Conservation (phyloP, 2,797 vertebrate species). For the Chrysocyon brachyurus region DNA sequence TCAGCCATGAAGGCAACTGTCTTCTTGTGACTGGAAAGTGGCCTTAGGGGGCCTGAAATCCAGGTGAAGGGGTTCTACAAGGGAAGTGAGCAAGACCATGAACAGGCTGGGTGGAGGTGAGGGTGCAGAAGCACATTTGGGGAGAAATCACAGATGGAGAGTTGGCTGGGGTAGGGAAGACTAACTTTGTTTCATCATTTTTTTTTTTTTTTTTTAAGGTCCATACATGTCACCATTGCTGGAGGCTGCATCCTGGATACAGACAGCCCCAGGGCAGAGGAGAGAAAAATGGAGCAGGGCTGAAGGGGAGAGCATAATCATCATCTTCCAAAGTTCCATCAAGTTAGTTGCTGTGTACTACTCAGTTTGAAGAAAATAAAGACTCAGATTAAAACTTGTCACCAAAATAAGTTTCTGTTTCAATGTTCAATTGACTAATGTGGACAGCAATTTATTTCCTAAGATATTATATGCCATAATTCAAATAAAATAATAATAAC, state of each 20-base stretch:
- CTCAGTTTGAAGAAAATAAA: slow-evolving; percentile 19
- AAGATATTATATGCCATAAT: neutral
- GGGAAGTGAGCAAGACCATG: neutral
- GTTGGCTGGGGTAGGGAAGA: neutral
- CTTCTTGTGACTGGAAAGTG: neutral
- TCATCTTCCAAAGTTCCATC: neutral
- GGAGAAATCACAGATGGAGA: neutral
- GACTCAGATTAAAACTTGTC: neutral
- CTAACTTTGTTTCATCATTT: neutral
- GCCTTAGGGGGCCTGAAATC: neutral
- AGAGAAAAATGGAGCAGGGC: neutral
- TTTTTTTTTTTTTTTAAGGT: neutral
- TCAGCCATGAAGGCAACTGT: neutral
- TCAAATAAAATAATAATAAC: slow-evolving; percentile 38
- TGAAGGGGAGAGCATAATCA: neutral
- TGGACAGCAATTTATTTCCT: neutral
- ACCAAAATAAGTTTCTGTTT: slow-evolving; percentile 38
- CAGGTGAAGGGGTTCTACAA: neutral
- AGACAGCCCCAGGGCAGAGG: neutral
- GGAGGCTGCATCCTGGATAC: neutral
- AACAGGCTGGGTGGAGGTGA: neutral
- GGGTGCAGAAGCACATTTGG: neutral
- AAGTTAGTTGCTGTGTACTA: neutral
- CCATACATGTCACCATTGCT: neutral
- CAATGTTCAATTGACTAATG: neutral